phyloP scores from a whole-genome alignment of 1,140 invertebrate species.

The Ceratina australensis region DNA sequence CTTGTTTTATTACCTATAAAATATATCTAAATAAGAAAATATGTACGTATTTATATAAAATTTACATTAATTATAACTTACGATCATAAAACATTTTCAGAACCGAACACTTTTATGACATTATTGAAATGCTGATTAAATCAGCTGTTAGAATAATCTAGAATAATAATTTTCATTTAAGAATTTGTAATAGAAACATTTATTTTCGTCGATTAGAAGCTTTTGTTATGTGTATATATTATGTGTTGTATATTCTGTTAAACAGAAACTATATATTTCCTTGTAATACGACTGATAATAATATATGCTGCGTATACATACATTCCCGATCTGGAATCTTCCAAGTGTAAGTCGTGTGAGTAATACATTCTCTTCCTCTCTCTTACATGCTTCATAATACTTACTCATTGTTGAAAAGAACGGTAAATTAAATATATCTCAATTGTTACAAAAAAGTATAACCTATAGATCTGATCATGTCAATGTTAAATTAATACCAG shows the following conservation, averaged over 20 bases:
- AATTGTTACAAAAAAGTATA: constrained; percentile 13
- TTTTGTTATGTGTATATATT: not conserved
- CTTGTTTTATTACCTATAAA: constrained; percentile 77
- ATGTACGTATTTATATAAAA: not conserved
- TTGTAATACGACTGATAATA: no score
- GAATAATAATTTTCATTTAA: no score
- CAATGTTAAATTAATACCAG: not conserved
- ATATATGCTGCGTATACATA: not conserved
- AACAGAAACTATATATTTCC: not conserved
- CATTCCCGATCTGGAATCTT: constrained; percentile 3
- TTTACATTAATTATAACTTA: not conserved
- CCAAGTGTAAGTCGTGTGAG: no score
- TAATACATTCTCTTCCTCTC: not conserved
- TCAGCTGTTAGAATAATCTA: not conserved
- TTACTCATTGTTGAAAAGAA: not conserved
- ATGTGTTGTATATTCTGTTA: not conserved
- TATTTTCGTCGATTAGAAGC: no score
- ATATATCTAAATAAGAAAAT: not conserved
- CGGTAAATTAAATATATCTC: not conserved
- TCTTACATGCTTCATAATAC: not conserved
- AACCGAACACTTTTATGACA: not conserved
- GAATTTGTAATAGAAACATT: no score
- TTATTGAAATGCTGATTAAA: not conserved
- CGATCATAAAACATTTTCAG: not conserved
- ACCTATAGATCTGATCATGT: not conserved